These are phyloP conservation scores for Corvus hawaiiensis DNA, from an alignment of 2,113 vertebrate genomes.

Conservation along the genomic window DNA sequence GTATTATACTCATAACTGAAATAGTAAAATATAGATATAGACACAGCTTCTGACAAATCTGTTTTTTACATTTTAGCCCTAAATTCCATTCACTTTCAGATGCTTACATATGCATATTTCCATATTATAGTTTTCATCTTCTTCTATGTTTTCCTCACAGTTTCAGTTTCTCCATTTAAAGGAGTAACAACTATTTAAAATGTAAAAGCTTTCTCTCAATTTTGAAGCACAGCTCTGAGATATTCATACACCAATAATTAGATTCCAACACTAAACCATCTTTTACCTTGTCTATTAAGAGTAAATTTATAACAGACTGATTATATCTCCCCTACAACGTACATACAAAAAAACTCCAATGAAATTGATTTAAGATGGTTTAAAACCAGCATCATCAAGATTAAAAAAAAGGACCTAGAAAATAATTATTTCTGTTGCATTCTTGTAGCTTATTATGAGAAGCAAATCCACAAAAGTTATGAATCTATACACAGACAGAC, in stretches of 20 bases:
- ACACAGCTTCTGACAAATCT: not conserved
- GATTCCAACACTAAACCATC: constrained; percentile 34
- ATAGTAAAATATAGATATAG: not conserved
- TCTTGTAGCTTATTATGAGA: not conserved
- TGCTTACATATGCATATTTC: not conserved
- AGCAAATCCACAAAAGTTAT: not conserved
- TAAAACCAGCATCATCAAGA: not conserved
- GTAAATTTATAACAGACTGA: constrained; percentile 46
- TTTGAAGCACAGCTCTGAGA: not conserved
- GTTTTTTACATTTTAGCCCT: not conserved
- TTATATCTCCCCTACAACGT: constrained; percentile 13
- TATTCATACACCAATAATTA: constrained; percentile 14
- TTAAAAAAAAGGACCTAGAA: not conserved
- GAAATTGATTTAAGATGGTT: constrained; percentile 27
- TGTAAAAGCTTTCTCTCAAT: not conserved
- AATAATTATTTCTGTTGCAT: not conserved
- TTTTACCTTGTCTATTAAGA: constrained; percentile 50
- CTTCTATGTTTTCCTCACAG: not conserved
- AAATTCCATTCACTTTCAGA: not conserved
- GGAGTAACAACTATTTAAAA: constrained; percentile 7
- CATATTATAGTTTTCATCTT: not conserved
- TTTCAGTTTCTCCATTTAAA: not conserved
- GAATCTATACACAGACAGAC: not conserved
- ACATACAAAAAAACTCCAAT: constrained; percentile 24
- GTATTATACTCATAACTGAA: not conserved